These are phyloP conservation scores for Hydrolagus affinis DNA, from an alignment of 2,113 vertebrate species.

Conservation along the genomic window DNA sequence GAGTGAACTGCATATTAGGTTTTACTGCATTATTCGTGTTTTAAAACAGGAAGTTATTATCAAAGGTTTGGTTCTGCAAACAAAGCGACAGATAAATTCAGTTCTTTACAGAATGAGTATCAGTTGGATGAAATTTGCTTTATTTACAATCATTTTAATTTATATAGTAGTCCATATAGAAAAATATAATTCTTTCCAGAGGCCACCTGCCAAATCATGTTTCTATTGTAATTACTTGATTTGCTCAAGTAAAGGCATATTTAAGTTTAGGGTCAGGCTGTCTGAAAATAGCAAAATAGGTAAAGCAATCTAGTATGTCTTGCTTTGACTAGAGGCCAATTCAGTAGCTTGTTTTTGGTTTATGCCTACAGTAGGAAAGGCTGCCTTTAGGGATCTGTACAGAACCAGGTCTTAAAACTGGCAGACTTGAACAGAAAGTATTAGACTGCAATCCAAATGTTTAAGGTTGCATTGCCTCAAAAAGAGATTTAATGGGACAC, in stretches of 20 bases:
- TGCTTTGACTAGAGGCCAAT: constrained; percentile 21
- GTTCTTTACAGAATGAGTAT: constrained; percentile 5
- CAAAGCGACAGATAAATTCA: constrained; percentile 34
- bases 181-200: constrained; percentile 62
- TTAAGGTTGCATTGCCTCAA: background rate
- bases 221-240: constrained; percentile 67
- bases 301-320: background rate
- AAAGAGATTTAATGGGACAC: background rate
- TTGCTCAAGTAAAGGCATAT: constrained; percentile 65
- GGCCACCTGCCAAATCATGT: constrained; percentile 59
- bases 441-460: background rate
- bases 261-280: constrained; percentile 58
- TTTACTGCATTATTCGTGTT: constrained; percentile 30
- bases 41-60: constrained; percentile 28
- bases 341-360: background rate
- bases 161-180: constrained; percentile 50
- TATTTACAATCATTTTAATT: constrained; percentile 47
- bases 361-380: background rate
- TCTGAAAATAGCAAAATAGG: background rate
- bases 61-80: constrained; percentile 24
- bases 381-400: background rate
- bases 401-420: background rate
- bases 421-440: background rate
- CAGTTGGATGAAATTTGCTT: constrained; percentile 38
- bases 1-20: background rate